Evolutionary conservation across 2,113 vertebrate species (phyloP).

Genomic region (Trematomus loennbergii): DNA sequence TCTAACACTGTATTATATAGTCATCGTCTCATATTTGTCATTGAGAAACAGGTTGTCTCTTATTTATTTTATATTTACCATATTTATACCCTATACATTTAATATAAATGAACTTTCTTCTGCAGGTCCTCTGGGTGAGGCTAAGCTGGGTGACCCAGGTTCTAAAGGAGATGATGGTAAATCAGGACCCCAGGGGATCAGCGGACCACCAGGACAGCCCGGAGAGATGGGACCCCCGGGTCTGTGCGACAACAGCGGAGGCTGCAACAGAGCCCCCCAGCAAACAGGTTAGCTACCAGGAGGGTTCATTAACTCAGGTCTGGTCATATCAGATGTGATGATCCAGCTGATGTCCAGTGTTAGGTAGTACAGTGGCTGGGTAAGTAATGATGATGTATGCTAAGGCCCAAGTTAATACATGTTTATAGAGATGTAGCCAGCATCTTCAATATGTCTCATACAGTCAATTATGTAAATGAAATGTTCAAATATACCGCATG

Average conservation of each 20-base stretch:
- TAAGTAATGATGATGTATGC: not conserved
- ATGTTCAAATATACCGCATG: no score
- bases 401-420: not conserved
- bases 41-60: no score
- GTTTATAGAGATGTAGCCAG: not conserved
- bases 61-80: no score
- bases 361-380: not conserved
- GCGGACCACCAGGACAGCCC: constrained; percentile 80
- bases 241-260: constrained; percentile 85
- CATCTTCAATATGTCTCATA: no score
- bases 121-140: constrained; percentile 86
- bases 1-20: not conserved
- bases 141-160: constrained; percentile 82
- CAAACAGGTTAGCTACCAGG: constrained; percentile 64
- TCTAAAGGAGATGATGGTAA: constrained; percentile 83
- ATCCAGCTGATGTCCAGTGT: not conserved
- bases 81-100: no score
- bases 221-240: constrained; percentile 87
- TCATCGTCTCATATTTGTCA: no score
- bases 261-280: constrained; percentile 76
- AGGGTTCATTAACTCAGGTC: not conserved
- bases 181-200: constrained; percentile 78
- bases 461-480: no score
- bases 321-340: not conserved
- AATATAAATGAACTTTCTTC: not conserved